Conservation (phyloP, 2,113 vertebrate genomes). For the Peucedramus taeniatus region DNA sequence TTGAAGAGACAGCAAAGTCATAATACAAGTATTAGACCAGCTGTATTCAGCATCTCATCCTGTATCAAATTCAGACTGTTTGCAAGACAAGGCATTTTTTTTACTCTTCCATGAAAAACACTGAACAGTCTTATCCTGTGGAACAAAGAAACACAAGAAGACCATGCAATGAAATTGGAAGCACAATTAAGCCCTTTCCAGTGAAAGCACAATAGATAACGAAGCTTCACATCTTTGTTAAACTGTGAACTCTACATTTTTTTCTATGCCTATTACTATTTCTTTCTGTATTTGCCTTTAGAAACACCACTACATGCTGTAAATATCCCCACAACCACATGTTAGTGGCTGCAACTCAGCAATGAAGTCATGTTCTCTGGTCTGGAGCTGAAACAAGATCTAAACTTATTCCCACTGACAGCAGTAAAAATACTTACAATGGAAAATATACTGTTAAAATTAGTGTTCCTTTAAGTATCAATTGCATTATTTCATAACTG, state of each 20-base stretch:
- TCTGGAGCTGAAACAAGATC: conserved; percentile 3
- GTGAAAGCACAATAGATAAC: neutral
- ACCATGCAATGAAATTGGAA: neutral
- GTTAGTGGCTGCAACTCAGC: neutral
- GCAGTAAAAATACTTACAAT: neutral
- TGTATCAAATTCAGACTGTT: neutral
- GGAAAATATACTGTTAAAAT: neutral
- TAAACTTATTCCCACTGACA: neutral
- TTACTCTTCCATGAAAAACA: neutral
- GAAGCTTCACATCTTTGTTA: neutral
- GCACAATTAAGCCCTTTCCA: neutral
- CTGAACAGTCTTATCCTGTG: neutral
- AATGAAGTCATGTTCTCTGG: neutral
- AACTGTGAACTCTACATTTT: neutral
- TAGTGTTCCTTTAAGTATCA: neutral
- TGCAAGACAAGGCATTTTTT: neutral
- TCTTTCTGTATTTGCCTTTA: neutral
- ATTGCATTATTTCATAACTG: neutral
- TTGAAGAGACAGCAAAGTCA: conserved; percentile 25
- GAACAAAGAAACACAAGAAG: neutral
- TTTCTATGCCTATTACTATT: neutral
- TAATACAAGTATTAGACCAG: neutral
- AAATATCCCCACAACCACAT: neutral
- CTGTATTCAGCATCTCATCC: neutral
- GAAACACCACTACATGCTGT: neutral